Conservation (phyloP, 2,888 invertebrate genomes). For the Drosophila pullipes region DNA sequence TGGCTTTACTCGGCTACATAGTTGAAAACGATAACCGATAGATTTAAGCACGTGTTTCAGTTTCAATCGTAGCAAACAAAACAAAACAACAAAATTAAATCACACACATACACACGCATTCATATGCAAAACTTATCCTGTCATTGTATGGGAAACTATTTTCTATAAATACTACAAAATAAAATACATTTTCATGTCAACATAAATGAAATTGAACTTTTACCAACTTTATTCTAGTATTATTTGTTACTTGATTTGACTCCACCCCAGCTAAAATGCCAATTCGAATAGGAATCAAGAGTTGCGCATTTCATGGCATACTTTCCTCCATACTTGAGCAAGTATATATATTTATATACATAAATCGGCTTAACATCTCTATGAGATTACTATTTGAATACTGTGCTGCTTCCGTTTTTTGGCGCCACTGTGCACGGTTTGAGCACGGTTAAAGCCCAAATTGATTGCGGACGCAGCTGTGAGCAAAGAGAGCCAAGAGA, state of each 20-base stretch:
- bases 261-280: neutral
- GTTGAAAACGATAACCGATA: constrained; percentile 30
- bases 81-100: constrained; percentile 27
- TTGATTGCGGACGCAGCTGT: constrained; percentile 31
- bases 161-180: neutral
- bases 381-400: constrained; percentile 26
- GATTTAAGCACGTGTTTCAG: constrained; percentile 69
- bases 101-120: neutral
- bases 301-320: neutral
- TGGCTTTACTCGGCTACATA: constrained; percentile 31
- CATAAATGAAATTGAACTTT: constrained; percentile 11
- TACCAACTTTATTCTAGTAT: constrained; percentile 2
- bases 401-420: constrained; percentile 37
- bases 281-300: neutral
- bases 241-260: neutral
- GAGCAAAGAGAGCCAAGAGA: constrained; percentile 20
- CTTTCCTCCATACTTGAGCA: neutral
- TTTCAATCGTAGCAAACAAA: constrained; percentile 33
- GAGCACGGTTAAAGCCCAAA: constrained; percentile 7
- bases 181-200: constrained; percentile 1
- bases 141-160: constrained; percentile 2
- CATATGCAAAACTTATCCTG: neutral
- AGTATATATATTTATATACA: neutral
- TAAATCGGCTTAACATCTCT: constrained; percentile 4
- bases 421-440: constrained; percentile 48